Base-by-base conservation (phyloP, 2,113 vertebrate genomes). In the Micronisus gabar region DNA sequence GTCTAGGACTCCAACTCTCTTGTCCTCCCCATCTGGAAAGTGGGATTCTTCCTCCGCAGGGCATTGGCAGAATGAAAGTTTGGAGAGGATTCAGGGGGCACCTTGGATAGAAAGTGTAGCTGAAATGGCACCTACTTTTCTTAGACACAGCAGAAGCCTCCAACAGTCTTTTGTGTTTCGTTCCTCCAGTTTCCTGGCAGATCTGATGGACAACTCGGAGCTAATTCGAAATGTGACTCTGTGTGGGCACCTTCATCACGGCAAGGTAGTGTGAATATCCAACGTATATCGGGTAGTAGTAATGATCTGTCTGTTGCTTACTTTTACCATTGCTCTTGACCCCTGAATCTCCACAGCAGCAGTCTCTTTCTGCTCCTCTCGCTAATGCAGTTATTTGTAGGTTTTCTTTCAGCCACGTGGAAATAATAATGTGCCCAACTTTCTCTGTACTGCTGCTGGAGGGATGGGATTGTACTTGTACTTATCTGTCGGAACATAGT, bases 121-220 rank as follows among this genome's bases (percentile, higher is more conserved):
- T 93, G 79, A 91, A 90, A 43, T 10, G 50, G 73, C 88, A 59
- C 80, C 82, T 96, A 11, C 95, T 97, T 91, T 95, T 92, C 94
- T 96, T 95, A 93, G 94, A 15, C 32, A 6, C 63, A n/a, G 78
- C 89, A 95, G 86, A 89, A 95, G 86, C 89, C 29, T 94, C 73
- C 84, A 95, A 66, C 84, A 91, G 91, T 26, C 93, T 96, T 96
- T 96, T 96, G 94, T 97, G 92, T 81, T 84, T 90, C 9, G 1
- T 83, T 53, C 86, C 85, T 89, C 10, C 96, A 99, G 99, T 81
- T 99, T 99, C 94, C 98, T 99, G 74, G 99, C 99, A 36, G 99
- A 99, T 98, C 97, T 99, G 92, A 99, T 99, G 99, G 99, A 99
- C 93, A 99, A 99, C 95, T 98, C 99, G 0, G 99, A 99, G 95